phyloP scores from a whole-genome alignment of 1,140 invertebrate genomes.

The Drosophila erecta region DNA sequence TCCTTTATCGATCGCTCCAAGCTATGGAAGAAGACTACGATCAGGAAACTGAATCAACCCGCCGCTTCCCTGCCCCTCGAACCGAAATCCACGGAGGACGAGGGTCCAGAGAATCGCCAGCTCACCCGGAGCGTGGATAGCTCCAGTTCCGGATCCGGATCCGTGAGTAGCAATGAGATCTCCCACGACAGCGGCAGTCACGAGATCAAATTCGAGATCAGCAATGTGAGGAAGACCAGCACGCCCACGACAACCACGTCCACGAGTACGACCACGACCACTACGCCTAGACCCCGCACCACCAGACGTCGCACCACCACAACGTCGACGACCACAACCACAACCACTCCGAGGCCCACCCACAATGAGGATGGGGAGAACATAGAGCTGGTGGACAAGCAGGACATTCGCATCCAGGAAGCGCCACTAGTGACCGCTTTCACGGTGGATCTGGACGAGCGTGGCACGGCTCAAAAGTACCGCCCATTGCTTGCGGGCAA shows the following conservation, averaged over 20 bases:
- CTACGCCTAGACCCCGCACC: conserved; percentile 85
- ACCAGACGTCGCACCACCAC: conserved; percentile 86
- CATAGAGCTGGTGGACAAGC: conserved; percentile 87
- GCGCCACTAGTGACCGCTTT: conserved; percentile 92
- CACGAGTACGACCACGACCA: conserved; percentile 74
- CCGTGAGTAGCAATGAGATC: conserved; percentile 74
- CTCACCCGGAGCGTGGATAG: conserved; percentile 68
- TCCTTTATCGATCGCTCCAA: conserved; percentile 78
- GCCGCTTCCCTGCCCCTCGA: conserved; percentile 13
- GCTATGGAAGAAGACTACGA: conserved; percentile 71
- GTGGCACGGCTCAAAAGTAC: conserved; percentile 90
- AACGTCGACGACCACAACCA: conserved; percentile 85
- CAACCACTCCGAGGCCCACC: conserved; percentile 87
- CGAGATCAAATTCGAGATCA: conserved; percentile 82
- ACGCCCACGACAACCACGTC: conserved; percentile 81
- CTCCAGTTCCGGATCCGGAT: conserved; percentile 40
- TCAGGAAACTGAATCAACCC: conserved; percentile 38
- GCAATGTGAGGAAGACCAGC: conserved; percentile 57
- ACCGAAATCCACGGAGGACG: conserved; percentile 11
- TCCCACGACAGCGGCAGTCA: conserved; percentile 59
- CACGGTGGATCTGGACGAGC: conserved; percentile 92
- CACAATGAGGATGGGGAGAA: conserved; percentile 88
- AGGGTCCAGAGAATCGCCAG: conserved; percentile 52
- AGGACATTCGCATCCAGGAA: conserved; percentile 91
- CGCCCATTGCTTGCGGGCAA: conserved; percentile 87